Percentiles rank a stretch among this genome's conserved stretches.
Conservation (phyloP, 2,113 vertebrate species). For the Hippocampus zosterae region DNA sequence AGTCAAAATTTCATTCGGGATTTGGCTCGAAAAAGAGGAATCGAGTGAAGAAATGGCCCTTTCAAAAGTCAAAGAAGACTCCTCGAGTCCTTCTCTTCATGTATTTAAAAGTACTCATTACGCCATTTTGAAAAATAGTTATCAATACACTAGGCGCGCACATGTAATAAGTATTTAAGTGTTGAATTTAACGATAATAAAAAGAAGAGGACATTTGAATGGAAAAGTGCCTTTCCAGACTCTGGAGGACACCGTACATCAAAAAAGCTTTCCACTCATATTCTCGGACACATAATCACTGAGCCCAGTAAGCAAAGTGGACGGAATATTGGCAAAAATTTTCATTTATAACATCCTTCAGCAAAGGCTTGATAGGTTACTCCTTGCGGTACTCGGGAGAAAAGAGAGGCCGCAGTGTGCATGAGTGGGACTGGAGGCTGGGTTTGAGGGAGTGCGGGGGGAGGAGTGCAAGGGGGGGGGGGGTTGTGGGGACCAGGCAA, state of each 20-base stretch:
- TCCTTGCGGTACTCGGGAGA: conserved; percentile 94
- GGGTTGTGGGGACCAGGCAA: conserved; percentile 63
- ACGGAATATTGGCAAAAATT: conserved; percentile 95
- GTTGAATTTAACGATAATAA: not conserved
- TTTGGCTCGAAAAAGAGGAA: not conserved
- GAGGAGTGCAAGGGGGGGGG: conserved; percentile 56
- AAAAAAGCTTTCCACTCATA: conserved; percentile 1
- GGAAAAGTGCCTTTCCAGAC: no score
- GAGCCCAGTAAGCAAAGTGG: conserved; percentile 88
- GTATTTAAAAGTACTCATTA: not conserved
- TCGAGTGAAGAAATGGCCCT: not conserved
- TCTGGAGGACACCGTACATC: no score
- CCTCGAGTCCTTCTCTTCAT: not conserved
- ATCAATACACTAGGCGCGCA: conserved; percentile 10
- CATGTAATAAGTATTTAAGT: conserved; percentile 14
- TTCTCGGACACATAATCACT: conserved; percentile 87
- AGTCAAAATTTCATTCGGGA: not conserved
- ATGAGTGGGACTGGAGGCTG: conserved; percentile 65
- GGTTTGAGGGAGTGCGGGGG: conserved; percentile 58
- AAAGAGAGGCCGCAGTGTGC: conserved; percentile 71
- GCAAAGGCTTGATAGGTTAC: conserved; percentile 99
- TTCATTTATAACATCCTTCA: conserved; percentile 99
- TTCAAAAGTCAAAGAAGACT: not conserved
- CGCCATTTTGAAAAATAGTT: not conserved
- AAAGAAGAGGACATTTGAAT: no score